Percentiles rank a stretch among this genome's conserved stretches.
phyloP scores from a whole-genome alignment of 2,113 vertebrate species.

The Amblyopsis rosae region DNA sequence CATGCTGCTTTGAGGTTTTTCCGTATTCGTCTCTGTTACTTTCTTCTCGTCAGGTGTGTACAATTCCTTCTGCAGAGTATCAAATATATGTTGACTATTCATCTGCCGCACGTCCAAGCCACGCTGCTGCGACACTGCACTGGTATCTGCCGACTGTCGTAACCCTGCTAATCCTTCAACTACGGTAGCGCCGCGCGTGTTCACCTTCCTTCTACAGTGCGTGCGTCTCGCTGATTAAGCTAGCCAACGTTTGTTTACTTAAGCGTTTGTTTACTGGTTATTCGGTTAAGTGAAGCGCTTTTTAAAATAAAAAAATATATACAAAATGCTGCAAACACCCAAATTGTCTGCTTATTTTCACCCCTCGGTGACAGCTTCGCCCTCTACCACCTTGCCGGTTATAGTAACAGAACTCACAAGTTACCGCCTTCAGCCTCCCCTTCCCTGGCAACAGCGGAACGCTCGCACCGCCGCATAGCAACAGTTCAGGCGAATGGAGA shows the following conservation, averaged over 20 bases:
- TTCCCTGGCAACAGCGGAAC: slow-evolving; percentile 39
- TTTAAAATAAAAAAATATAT: too few relatives aligned
- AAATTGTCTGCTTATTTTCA: not conserved
- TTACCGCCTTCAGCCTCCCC: slow-evolving; percentile 33
- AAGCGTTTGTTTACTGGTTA: not conserved
- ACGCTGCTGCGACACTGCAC: not conserved
- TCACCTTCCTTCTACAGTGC: slow-evolving; percentile 15
- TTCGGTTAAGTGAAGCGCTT: not conserved
- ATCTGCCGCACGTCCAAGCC: not conserved
- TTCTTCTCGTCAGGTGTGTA: slow-evolving; percentile 2
- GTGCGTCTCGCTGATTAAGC: slow-evolving; percentile 1
- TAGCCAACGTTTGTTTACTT: not conserved
- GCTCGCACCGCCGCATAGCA: slow-evolving; percentile 40
- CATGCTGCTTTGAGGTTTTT: slow-evolving; percentile 58
- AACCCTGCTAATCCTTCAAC: not conserved
- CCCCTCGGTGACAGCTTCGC: slow-evolving; percentile 27
- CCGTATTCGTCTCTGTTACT: slow-evolving; percentile 15
- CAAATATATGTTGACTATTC: slow-evolving; percentile 4
- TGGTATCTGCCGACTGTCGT: not conserved
- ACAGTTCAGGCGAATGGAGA: slow-evolving; percentile 2
- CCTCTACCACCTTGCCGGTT: slow-evolving; percentile 29
- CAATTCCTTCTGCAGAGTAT: not conserved
- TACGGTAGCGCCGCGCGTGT: not conserved
- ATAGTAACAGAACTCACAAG: slow-evolving; percentile 14
- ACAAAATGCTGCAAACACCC: not conserved